Evolutionary conservation across 2,797 vertebrate genomes (phyloP).

Genomic region (Acropternis orthonyx): DNA sequence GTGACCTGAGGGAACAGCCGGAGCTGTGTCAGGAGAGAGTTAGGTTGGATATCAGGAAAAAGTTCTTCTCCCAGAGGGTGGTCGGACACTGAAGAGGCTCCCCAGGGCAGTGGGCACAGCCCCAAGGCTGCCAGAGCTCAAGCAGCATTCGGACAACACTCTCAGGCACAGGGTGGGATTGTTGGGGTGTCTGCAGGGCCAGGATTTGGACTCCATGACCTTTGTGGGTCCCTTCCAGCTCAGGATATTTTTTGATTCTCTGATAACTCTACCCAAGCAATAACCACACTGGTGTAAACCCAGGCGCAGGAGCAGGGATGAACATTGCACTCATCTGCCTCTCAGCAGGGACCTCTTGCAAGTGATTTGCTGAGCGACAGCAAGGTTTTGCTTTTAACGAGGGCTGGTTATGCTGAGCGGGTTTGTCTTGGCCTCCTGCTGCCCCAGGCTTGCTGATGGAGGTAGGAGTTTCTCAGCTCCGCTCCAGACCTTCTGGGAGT

Average conservation of each 20-base stretch:
- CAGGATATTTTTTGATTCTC: not conserved
- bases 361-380: not conserved
- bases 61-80: not conserved
- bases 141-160: fast-evolving
- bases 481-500: not conserved
- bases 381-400: not conserved
- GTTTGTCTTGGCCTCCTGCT: not conserved
- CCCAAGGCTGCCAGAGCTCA: not conserved
- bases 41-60: fast-evolving
- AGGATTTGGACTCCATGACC: fast-evolving
- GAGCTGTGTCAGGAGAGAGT: not conserved
- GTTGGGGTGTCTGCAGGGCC: not conserved
- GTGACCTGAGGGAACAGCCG: fast-evolving
- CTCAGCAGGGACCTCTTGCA: not conserved
- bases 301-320: not conserved
- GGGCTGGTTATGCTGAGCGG: not conserved
- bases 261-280: not conserved
- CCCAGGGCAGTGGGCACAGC: not conserved
- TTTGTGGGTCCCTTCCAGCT: not conserved
- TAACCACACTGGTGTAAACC: not conserved
- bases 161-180: not conserved
- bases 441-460: not conserved
- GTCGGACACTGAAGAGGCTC: not conserved
- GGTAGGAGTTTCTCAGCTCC: not conserved
- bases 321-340: not conserved